phyloP scores from a whole-genome alignment of 2,113 vertebrate species.

The Motacilla alba region DNA sequence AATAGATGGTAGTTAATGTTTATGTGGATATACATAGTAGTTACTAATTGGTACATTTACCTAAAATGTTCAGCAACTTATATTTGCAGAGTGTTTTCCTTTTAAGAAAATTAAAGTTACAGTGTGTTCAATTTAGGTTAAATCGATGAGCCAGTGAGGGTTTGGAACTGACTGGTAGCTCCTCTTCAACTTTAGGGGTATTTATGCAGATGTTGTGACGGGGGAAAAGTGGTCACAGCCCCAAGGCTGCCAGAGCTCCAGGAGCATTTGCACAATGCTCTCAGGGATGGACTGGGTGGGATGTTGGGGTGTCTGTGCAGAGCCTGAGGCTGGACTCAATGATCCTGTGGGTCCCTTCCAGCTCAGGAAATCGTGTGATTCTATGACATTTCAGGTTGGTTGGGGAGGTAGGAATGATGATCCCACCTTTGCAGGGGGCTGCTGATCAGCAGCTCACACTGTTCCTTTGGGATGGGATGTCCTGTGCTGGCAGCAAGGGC shows the following conservation, averaged over 20 bases:
- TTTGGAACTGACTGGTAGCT: not conserved
- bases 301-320: not conserved
- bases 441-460: not conserved
- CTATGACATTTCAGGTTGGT: not conserved
- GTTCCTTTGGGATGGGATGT: not conserved
- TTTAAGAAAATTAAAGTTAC: conserved; percentile 21
- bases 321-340: not conserved
- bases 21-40: conserved; percentile 31
- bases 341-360: not conserved
- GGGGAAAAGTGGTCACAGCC: rapidly evolving
- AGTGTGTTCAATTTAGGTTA: not conserved
- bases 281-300: not conserved
- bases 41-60: conserved; percentile 59
- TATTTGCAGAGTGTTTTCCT: not conserved
- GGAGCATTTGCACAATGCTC: not conserved
- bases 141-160: not conserved
- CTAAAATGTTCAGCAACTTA: conserved; percentile 27
- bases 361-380: not conserved
- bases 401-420: not conserved
- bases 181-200: not conserved
- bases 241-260: not conserved
- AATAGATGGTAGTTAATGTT: conserved; percentile 46
- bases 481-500: rapidly evolving
- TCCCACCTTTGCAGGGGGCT: not conserved
- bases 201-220: not conserved